Evolutionary conservation across 2,888 invertebrate genomes (phyloP).

Genomic region (Eurois occulta): DNA sequence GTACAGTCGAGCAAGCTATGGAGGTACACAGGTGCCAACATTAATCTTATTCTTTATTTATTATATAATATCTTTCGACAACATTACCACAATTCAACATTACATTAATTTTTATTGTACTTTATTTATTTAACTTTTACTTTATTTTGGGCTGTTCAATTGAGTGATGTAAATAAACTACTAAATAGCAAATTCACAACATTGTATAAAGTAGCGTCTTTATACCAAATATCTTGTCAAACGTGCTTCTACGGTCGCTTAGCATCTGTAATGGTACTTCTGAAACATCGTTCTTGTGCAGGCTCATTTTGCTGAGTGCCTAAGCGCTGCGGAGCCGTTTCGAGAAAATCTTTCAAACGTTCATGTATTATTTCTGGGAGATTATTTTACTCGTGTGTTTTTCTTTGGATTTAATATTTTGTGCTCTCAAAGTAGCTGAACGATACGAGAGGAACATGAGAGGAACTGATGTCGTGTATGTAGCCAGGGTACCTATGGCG

Average conservation of each 20-base stretch:
- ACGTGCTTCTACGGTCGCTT: background rate
- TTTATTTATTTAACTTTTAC: too few species aligned
- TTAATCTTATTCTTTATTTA: background rate
- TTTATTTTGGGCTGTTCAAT: background rate
- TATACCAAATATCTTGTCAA: background rate
- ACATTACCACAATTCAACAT: too few species aligned
- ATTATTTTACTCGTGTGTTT: constrained; percentile 6
- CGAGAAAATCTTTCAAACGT: constrained; percentile 12
- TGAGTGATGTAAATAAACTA: background rate
- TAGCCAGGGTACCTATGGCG: background rate
- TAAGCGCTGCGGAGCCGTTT: constrained; percentile 27
- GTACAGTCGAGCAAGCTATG: background rate
- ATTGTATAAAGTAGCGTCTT: background rate
- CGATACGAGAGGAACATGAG: background rate
- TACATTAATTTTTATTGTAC: background rate
- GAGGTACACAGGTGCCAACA: background rate
- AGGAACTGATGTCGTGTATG: background rate
- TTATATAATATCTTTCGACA: background rate
- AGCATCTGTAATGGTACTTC: background rate
- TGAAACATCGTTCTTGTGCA: constrained; percentile 1
- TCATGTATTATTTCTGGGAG: constrained; percentile 30
- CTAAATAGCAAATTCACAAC: background rate
- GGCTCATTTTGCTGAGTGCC: constrained; percentile 45
- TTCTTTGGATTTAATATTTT: background rate
- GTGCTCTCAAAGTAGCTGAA: too few species aligned